A percentile compares a stretch with the other conserved stretches of the same genome.
phyloP scores from a whole-genome alignment of 2,113 vertebrate genomes.

The Lipophrys pholis region DNA sequence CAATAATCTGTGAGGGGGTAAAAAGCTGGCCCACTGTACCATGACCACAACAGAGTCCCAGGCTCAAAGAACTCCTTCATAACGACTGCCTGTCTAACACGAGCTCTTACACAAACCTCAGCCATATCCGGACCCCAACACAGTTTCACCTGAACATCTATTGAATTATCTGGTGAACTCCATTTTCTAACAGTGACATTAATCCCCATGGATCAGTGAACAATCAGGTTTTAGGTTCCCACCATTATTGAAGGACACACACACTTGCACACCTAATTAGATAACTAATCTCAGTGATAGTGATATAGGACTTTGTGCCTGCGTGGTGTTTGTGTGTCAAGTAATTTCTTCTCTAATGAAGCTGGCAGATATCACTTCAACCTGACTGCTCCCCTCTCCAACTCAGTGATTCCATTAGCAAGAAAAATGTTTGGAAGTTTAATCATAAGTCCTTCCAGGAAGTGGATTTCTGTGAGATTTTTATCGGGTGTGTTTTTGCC shows the following conservation, averaged over 20 bases:
- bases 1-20: no score
- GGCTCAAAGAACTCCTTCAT: no score
- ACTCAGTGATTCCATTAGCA: constrained; percentile 11
- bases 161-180: no score
- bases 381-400: constrained; percentile 43
- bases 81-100: no score
- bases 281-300: constrained; percentile 34
- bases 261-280: constrained; percentile 9
- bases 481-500: constrained; percentile 55
- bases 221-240: no score
- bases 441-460: constrained; percentile 46
- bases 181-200: no score
- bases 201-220: no score
- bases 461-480: constrained; percentile 52
- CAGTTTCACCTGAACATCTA: no score
- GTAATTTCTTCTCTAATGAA: constrained; percentile 43
- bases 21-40: no score
- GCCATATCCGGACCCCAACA: no score
- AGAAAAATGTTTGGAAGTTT: constrained; percentile 38
- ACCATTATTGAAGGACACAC: not conserved
- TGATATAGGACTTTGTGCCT: constrained; percentile 22
- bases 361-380: constrained; percentile 42
- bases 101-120: no score
- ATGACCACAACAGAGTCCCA: no score
- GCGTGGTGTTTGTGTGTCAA: constrained; percentile 36